Conservation (phyloP, 2,888 invertebrate genomes). For the Pycnomerus fuliginosus region DNA sequence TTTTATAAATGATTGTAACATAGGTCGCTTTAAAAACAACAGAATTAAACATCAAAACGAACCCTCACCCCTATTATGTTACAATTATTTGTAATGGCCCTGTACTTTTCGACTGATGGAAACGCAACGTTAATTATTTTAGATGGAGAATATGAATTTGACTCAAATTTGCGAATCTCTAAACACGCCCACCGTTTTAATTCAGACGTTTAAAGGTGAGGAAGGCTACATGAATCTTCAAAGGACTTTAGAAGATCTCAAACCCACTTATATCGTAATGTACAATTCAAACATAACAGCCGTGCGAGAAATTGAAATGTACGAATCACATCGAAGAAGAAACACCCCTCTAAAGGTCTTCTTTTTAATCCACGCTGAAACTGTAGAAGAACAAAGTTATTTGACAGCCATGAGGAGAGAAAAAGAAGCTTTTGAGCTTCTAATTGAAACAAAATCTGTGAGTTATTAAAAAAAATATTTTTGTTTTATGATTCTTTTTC, state of each 20-base stretch:
- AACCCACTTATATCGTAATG: constrained; percentile 83
- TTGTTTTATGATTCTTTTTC: constrained; percentile 29
- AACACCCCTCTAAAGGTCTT: constrained; percentile 70
- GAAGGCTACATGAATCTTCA: constrained; percentile 66
- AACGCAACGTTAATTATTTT: constrained; percentile 41
- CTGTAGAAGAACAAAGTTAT: constrained; percentile 97
- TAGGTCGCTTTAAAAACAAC: background rate
- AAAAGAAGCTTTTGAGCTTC: constrained; percentile 89
- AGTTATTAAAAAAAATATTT: constrained; percentile 38
- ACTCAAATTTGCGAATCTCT: constrained; percentile 60
- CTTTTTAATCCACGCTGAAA: constrained; percentile 86
- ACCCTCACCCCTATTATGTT: background rate
- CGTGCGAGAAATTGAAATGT: constrained; percentile 87
- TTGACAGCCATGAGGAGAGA: constrained; percentile 86
- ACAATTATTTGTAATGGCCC: constrained; percentile 1
- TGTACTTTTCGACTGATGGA: too few relatives aligned
- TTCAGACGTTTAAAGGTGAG: constrained; percentile 78
- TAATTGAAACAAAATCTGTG: constrained; percentile 91
- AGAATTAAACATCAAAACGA: background rate
- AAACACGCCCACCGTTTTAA: constrained; percentile 66
- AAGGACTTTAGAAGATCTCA: constrained; percentile 63
- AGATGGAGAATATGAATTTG: constrained; percentile 69
- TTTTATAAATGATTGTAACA: background rate
- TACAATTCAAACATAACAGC: constrained; percentile 87
- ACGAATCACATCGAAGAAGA: constrained; percentile 62